A percentile compares a stretch with the other conserved stretches of the same genome.
Evolutionary conservation across 2,888 invertebrate genomes (phyloP).

Genomic region (Leptopilina syphax): DNA sequence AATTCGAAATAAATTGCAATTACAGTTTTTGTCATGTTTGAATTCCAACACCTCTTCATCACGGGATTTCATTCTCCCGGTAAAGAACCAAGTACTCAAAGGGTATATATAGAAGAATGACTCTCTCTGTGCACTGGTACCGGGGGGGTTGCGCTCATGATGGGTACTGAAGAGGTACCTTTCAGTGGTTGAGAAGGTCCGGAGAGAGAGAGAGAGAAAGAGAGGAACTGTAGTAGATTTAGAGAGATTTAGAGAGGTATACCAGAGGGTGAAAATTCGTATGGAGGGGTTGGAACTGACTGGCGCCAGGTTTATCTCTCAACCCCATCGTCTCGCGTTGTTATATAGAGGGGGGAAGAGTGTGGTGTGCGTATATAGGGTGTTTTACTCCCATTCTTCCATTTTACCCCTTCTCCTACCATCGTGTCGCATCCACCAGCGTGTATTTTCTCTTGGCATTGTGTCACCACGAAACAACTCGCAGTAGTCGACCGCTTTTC

Average conservation of each 20-base stretch:
- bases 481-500: conserved; percentile 62
- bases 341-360: conserved; percentile 47
- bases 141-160: conserved; percentile 45
- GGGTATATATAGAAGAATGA: background rate
- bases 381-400: conserved; percentile 39
- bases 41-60: conserved; percentile 33
- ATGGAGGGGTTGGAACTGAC: conserved; percentile 59
- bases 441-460: conserved; percentile 48
- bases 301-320: conserved; percentile 70
- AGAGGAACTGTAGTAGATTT: conserved; percentile 46
- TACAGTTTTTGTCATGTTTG: conserved; percentile 24
- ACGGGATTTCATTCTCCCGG: conserved; percentile 7
- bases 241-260: conserved; percentile 48
- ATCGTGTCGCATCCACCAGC: background rate
- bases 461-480: conserved; percentile 61
- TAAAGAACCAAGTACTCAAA: conserved; percentile 5
- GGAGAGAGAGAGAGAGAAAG: conserved; percentile 22
- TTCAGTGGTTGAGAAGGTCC: background rate
- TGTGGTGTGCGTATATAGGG: conserved; percentile 47
- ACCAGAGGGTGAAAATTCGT: conserved; percentile 58
- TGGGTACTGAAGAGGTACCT: conserved; percentile 44
- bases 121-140: background rate
- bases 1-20: conserved; percentile 62
- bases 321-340: conserved; percentile 64
- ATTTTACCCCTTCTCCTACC: conserved; percentile 23